Evolutionary conservation across 2,797 vertebrate genomes (phyloP).

Genomic region (Microctenopoma lineatum): DNA sequence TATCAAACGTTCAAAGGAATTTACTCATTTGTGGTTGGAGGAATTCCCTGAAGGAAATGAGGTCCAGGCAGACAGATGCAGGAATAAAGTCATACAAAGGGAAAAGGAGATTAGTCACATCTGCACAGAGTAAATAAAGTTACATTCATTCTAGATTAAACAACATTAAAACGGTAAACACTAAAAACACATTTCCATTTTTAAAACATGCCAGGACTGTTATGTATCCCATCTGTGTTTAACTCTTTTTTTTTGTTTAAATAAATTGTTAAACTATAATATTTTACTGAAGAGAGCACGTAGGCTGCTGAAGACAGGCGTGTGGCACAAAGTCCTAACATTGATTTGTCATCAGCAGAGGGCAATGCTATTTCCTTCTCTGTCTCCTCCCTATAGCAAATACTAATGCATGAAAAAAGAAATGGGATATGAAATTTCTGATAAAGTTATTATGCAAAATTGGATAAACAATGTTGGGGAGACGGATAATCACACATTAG

Average conservation of each 20-base stretch:
- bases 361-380: background rate
- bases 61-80: slow-evolving; percentile 8
- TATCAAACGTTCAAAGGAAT: slow-evolving; percentile 33
- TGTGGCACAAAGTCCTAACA: slow-evolving; percentile 8
- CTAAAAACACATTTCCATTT: too few species aligned
- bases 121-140: background rate
- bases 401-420: slow-evolving; percentile 6
- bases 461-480: slow-evolving; percentile 10
- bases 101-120: background rate
- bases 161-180: background rate
- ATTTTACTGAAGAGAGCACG: too few species aligned
- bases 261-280: too few species aligned
- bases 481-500: too few species aligned
- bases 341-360: slow-evolving; percentile 32
- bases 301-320: background rate
- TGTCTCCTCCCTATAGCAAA: background rate
- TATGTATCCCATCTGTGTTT: too few species aligned
- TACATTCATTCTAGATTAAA: background rate
- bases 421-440: background rate
- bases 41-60: slow-evolving; percentile 12
- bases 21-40: slow-evolving; percentile 3
- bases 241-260: too few species aligned
- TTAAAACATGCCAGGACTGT: too few species aligned
- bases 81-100: background rate
- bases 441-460: slow-evolving; percentile 24